These are phyloP conservation scores for Phalera bucephala DNA, from an alignment of 2,888 invertebrate species.

Conservation along the genomic window DNA sequence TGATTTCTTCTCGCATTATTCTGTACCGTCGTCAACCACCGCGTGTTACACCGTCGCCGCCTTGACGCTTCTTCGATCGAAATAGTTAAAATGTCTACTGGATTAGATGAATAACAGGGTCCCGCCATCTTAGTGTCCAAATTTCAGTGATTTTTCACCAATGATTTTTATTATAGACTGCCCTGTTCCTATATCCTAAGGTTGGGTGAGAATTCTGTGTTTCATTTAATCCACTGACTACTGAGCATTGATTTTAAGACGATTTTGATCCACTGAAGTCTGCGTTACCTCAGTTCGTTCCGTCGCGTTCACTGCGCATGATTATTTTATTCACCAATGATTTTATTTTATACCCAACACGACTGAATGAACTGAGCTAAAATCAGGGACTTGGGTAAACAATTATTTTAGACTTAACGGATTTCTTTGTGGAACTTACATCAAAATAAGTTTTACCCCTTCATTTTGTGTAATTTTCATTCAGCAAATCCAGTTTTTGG, in stretches of 20 bases:
- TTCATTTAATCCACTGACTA: constrained; percentile 71
- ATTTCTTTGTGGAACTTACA: constrained; percentile 48
- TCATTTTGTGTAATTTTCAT: constrained; percentile 49
- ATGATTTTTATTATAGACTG: constrained; percentile 75
- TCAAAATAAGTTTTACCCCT: no score
- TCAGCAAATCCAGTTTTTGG: constrained; percentile 48
- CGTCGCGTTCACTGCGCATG: constrained; percentile 45
- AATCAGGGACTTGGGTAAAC: constrained; percentile 49
- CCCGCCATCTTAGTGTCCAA: constrained; percentile 54
- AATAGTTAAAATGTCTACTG: constrained; percentile 58
- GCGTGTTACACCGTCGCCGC: constrained; percentile 21
- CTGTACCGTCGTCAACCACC: constrained; percentile 31
- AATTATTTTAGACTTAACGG: constrained; percentile 51
- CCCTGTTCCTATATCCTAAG: constrained; percentile 73
- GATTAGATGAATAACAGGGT: constrained; percentile 68
- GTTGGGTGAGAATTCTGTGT: constrained; percentile 45
- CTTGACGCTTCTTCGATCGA: constrained; percentile 75
- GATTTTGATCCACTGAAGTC: constrained; percentile 35
- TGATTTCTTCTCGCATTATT: constrained; percentile 31
- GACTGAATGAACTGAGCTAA: constrained; percentile 57
- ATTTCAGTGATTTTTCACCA: constrained; percentile 80
- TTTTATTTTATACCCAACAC: constrained; percentile 36
- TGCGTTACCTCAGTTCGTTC: constrained; percentile 59
- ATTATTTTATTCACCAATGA: constrained; percentile 28
- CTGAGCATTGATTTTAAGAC: constrained; percentile 32